phyloP scores from a whole-genome alignment of 2,113 vertebrate genomes.

The Nycticryphes semicollaris region DNA sequence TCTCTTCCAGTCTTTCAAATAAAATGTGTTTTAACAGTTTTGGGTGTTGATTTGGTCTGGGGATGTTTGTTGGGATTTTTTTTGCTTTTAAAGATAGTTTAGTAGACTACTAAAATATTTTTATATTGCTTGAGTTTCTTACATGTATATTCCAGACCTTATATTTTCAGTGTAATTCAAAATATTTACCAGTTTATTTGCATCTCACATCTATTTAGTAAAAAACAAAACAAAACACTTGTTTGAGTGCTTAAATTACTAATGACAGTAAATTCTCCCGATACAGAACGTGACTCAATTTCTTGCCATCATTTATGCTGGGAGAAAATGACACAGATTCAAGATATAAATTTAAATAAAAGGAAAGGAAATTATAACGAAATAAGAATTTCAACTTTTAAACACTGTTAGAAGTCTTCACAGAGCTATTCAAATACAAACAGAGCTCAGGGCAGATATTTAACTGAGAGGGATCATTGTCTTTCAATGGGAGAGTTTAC shows the following conservation, averaged over 20 bases:
- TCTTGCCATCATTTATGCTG: not conserved
- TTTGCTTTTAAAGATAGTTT: not conserved
- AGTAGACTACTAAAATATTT: not conserved
- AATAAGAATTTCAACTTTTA: not conserved
- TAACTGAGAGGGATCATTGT: not conserved
- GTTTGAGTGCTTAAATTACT: not conserved
- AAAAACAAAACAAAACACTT: not conserved
- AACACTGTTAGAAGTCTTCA: not conserved
- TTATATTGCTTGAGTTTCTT: not conserved
- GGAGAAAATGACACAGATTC: not conserved
- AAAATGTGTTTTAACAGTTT: not conserved
- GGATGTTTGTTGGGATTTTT: not conserved
- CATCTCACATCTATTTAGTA: not conserved
- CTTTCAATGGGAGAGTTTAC: not conserved
- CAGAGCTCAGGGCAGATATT: not conserved
- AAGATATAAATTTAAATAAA: not conserved
- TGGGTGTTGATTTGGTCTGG: not conserved
- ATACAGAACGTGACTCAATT: not conserved
- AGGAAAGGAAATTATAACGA: not conserved
- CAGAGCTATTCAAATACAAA: not conserved
- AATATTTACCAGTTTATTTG: not conserved
- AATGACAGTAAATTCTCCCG: not conserved
- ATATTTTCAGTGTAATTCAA: not conserved
- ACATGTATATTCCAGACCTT: not conserved
- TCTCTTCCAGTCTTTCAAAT: not conserved